Base-by-base conservation (phyloP, 2,888 invertebrate species). In the Boloria euphrosyne region DNA sequence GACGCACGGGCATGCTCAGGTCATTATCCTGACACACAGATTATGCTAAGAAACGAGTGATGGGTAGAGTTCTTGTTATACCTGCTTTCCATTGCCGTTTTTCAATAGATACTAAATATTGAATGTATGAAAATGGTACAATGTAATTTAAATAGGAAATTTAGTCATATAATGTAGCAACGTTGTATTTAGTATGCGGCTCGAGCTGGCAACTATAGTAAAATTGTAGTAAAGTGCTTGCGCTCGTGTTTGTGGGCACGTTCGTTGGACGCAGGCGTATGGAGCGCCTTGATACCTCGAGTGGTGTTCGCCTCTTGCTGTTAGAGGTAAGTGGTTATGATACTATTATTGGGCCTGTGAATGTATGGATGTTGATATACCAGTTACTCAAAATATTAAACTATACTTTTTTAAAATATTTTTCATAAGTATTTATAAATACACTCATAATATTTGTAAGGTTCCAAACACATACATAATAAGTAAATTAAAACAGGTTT, bases 11-110 rank as follows among this genome's bases (percentile, higher is more conserved):
- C 70, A 70, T 66, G 64, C 70, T 68, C 71, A 67, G 78, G 78
- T 78, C 78, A 78, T 78, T 78, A 77, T 78, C 77, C 78, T 74
- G 71, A 73, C 69, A 71, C 53, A 67, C 63, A 70, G 68, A 70
- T 66, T 68, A 70, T 63, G 60, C 50, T 63, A 69, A 69, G 69
- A 66, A 59, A 54, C 58, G 13, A 63, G 22, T 64, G 38, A 54
- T 43, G 4, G 46, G 44, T 54, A 51, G 43, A 46, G 51, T 43
- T 63, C 52, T 54, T 50, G 22, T 47, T 38, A 13, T 16, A 18
- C 44, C 22, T 31, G n/a, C 4, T 31, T 18, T 62, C 27, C 70
- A 70, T 65, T 65, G 68, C 65, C 31, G 50, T n/a, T 16, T 43
- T 51, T 4, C 7, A n/a, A 27, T 3, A 4, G 4, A 1, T 16